Conservation (phyloP, 2,888 invertebrate species). For the Xanthorhoe spadicearia region DNA sequence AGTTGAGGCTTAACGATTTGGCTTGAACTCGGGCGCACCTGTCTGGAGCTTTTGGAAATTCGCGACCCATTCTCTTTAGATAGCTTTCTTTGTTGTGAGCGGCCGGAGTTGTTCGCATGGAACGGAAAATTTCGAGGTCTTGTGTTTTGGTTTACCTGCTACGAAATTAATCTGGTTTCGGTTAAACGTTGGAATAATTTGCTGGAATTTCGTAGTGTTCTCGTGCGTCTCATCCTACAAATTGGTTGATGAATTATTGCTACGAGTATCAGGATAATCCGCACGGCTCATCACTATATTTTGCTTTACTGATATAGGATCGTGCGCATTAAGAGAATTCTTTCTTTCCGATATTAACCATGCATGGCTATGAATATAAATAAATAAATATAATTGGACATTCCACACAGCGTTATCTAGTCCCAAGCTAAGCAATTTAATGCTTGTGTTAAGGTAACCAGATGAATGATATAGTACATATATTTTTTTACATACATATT, state of each 20-base stretch:
- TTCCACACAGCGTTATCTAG: too few relatives aligned
- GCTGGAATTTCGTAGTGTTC: slow-evolving; percentile 9
- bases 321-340: too few relatives aligned
- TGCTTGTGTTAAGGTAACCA: too few relatives aligned
- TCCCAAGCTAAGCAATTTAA: too few relatives aligned
- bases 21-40: slow-evolving; percentile 69
- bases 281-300: too few relatives aligned
- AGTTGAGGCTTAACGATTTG: slow-evolving; percentile 78
- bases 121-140: slow-evolving; percentile 24
- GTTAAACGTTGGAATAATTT: slow-evolving; percentile 11
- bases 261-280: too few relatives aligned
- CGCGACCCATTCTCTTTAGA: slow-evolving; percentile 23
- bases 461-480: too few relatives aligned
- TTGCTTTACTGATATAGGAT: too few relatives aligned
- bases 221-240: background rate
- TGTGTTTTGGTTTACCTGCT: slow-evolving; percentile 29
- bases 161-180: slow-evolving; percentile 17
- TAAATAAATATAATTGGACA: too few relatives aligned
- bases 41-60: slow-evolving; percentile 47
- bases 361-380: too few relatives aligned
- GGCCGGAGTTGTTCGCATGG: slow-evolving; percentile 30
- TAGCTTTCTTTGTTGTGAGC: slow-evolving; percentile 37
- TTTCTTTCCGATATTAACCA: too few relatives aligned
- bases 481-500: too few relatives aligned
- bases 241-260: background rate